These are phyloP conservation scores for Ptiloglossa arizonensis DNA, from an alignment of 1,140 invertebrate species.

Conservation along the genomic window DNA sequence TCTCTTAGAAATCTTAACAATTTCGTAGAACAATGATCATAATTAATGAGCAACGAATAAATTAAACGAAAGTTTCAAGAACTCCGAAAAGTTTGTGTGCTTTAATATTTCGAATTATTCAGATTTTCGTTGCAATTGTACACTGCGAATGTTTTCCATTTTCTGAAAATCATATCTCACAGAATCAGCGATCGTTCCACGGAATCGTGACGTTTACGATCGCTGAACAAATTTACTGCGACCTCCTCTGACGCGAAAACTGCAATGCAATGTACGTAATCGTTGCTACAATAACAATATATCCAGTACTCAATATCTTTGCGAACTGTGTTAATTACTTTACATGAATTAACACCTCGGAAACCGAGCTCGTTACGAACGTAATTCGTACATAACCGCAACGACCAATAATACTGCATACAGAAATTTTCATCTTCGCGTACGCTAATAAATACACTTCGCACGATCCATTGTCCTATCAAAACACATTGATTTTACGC, in stretches of 20 bases:
- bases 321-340: constrained; percentile 3
- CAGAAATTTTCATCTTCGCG: neutral
- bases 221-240: neutral
- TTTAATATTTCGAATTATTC: no score
- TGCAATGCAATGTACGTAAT: neutral
- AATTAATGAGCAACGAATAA: no score
- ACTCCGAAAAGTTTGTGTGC: no score
- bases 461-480: neutral
- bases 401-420: neutral
- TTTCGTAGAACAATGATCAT: no score
- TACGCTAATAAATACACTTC: neutral
- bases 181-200: no score
- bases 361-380: neutral
- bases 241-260: neutral
- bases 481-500: neutral
- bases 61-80: no score
- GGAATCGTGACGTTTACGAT: neutral
- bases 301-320: neutral
- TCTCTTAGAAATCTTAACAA: no score
- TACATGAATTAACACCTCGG: neutral
- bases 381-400: neutral
- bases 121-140: no score
- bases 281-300: neutral
- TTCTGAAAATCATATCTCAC: no score
- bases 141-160: no score